Conservation (phyloP, 2,113 vertebrate species). For the Hippocampus comes region DNA sequence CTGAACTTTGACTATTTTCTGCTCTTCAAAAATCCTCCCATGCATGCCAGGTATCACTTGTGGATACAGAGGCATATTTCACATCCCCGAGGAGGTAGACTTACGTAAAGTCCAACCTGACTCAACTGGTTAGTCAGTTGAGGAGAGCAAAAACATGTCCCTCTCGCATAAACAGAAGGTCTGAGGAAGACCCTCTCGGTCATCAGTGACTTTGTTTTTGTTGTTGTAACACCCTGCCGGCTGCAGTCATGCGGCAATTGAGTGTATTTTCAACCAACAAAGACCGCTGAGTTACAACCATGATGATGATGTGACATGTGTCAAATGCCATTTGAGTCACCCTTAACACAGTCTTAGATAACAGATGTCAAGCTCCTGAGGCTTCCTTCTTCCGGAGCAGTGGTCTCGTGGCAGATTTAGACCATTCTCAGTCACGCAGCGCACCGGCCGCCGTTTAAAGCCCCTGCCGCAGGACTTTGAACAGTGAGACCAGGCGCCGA, state of each 20-base stretch:
- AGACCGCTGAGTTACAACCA: conserved; percentile 3
- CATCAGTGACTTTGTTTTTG: conserved; percentile 6
- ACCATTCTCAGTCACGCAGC: conserved; percentile 73
- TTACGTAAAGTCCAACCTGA: conserved; percentile 31
- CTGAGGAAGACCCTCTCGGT: conserved; percentile 13
- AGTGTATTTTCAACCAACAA: conserved; percentile 7
- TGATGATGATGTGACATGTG: conserved; percentile 11
- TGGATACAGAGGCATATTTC: conserved; percentile 23
- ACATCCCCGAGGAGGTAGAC: conserved; percentile 50
- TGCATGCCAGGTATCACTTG: neutral
- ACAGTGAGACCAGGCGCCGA: conserved; percentile 86
- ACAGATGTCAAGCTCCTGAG: conserved; percentile 98
- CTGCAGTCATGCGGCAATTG: conserved; percentile 15
- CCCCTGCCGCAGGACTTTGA: conserved; percentile 93
- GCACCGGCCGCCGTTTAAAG: conserved; percentile 84
- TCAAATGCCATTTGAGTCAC: conserved; percentile 7
- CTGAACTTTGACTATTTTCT: neutral
- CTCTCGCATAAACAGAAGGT: conserved; percentile 18
- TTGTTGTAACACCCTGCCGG: conserved; percentile 3
- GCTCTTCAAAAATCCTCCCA: conserved; percentile 1
- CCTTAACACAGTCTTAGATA: conserved; percentile 81
- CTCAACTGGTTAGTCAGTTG: conserved; percentile 34
- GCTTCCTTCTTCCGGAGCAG: conserved; percentile 85
- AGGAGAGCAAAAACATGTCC: conserved; percentile 9
- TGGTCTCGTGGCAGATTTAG: conserved; percentile 81